Base-by-base conservation (phyloP, 2,113 vertebrate species). In the Eleginops maclovinus region DNA sequence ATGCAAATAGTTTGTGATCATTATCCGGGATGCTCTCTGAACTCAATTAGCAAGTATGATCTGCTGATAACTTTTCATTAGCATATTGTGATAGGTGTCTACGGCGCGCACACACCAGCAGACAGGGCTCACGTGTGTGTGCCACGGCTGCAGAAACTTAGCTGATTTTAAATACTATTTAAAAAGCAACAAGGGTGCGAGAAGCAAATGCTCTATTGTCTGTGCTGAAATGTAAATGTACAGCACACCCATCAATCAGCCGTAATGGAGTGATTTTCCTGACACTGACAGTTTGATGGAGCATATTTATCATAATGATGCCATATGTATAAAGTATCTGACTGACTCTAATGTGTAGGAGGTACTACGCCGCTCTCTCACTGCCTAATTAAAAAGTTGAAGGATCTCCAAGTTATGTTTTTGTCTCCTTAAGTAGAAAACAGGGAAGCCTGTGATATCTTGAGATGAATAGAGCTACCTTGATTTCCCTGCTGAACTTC, bases 1-100 rank as follows among this genome's bases (percentile, higher is more conserved):
- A 86, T 93, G 92, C 89, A 91, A 93, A 93, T 93, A 72, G 67
- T 61, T 83, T 12, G 22, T 15, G 87, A 92, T 94, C 83, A 76
- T 90, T 92, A 94, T 93, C 91, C 1, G 43, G 24, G 46, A 85
- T 87, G 93, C 88, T 93, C 90, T 78, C 82, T 91, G 91, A 94
- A 93, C 92, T 93, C 91, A 93, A 92, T 95, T 93, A 94, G 88
- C 90, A 88, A 93, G 83, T 87, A 87, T 92, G 91, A 93, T 92
- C 72, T 55, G 51, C 82, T 81, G 91, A 94, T 94, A 94, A 89
- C 84, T 67, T 72, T 46, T 75, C 85, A 93, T 94, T 93, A 92
- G 93, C 89, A 92, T 92, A 81, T 36, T 44, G 71, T 44, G 83
- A 70, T 82, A 71, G 75, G 76, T 74, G 71, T 64, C 74, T 61